These are phyloP conservation scores for Brevimyrus niger DNA, from an alignment of 2,113 vertebrate species.

Conservation along the genomic window DNA sequence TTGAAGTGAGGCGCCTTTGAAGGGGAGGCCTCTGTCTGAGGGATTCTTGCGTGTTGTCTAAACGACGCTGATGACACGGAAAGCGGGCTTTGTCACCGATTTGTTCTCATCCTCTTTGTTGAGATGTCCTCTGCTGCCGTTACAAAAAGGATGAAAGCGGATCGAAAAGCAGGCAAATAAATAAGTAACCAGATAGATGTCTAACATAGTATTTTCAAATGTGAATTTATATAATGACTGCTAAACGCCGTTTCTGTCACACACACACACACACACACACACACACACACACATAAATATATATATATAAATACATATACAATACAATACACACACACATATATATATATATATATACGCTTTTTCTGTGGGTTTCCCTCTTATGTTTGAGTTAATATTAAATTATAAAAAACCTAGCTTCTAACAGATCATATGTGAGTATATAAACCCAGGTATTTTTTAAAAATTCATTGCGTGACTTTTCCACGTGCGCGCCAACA, in stretches of 20 bases:
- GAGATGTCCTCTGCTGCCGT: conserved; percentile 65
- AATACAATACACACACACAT: no score
- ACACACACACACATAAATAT: no score
- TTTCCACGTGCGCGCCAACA: not conserved
- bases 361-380: not conserved
- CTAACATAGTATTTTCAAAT: not conserved
- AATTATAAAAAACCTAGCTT: not conserved
- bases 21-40: conserved; percentile 94
- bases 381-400: not conserved
- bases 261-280: not conserved
- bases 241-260: not conserved
- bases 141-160: conserved; percentile 72
- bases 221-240: not conserved
- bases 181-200: not conserved
- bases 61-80: conserved; percentile 97
- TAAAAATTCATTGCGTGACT: not conserved
- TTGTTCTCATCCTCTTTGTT: conserved; percentile 87
- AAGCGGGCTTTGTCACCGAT: conserved; percentile 91
- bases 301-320: no score
- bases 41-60: conserved; percentile 90
- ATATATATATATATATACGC: no score
- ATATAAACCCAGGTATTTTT: not conserved
- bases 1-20: conserved; percentile 93
- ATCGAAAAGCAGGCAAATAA: not conserved
- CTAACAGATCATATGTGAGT: not conserved